phyloP scores from a whole-genome alignment of 2,113 vertebrate species.

The Phalacrocorax carbo region DNA sequence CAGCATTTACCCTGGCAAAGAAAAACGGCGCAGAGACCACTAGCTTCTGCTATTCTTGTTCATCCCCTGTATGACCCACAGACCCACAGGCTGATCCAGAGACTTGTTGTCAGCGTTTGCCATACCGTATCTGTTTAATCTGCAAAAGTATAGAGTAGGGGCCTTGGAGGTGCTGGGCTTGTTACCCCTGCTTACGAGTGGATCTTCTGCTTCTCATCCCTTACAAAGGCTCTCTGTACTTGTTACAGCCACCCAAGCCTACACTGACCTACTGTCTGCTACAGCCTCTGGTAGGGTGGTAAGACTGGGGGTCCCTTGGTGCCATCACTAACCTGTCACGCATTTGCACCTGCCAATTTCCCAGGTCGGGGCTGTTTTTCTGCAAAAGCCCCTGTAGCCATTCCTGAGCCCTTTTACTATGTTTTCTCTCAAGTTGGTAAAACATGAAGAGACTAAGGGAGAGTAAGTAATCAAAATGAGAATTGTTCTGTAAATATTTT shows the following conservation, averaged over 20 bases:
- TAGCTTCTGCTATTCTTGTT: background rate
- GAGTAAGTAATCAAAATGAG: background rate
- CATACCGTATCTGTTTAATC: fast-evolving
- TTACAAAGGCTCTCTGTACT: background rate
- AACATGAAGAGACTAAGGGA: background rate
- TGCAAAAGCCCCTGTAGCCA: background rate
- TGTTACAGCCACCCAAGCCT: fast-evolving
- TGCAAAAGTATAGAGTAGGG: background rate
- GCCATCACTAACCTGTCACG: background rate
- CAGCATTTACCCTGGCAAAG: background rate
- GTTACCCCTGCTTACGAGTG: background rate
- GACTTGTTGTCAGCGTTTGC: background rate
- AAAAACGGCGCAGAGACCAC: background rate
- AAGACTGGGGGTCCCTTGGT: background rate
- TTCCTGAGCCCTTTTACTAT: background rate
- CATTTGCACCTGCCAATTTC: background rate
- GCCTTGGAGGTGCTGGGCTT: background rate
- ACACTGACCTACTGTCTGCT: background rate
- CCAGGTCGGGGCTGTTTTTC: background rate
- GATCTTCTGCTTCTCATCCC: background rate
- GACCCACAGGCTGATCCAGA: background rate
- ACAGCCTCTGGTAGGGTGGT: background rate
- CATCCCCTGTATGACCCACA: too few species aligned
- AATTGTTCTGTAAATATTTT: background rate
- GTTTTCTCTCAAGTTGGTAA: background rate